A percentile compares a stretch with the other conserved stretches of the same genome.
Conservation (phyloP, 2,797 vertebrate genomes). For the Pantherophis vulpinus region DNA sequence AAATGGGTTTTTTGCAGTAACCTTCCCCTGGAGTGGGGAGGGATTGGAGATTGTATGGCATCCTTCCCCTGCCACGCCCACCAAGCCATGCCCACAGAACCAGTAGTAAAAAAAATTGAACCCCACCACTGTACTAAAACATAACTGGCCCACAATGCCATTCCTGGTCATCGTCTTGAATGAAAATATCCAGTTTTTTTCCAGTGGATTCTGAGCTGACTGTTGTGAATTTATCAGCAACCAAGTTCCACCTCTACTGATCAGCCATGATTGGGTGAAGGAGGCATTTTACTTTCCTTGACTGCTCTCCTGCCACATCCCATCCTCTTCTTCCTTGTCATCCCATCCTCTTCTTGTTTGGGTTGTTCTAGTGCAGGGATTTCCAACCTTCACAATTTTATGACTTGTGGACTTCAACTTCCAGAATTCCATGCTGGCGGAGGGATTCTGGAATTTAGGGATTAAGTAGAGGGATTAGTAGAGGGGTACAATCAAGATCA, state of each 20-base stretch:
- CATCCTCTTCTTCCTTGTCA: background rate
- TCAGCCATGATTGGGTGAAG: background rate
- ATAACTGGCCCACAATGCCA: background rate
- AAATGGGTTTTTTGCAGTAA: too few species aligned
- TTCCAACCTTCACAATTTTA: too few species aligned
- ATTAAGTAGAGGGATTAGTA: too few species aligned
- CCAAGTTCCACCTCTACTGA: background rate
- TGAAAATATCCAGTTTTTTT: background rate
- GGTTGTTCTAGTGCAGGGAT: background rate
- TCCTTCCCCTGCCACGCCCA: too few species aligned
- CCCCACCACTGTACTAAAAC: too few species aligned
- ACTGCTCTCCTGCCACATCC: too few species aligned
- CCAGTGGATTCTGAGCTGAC: background rate
- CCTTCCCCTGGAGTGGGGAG: too few species aligned
- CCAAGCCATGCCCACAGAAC: too few species aligned
- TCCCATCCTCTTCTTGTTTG: background rate
- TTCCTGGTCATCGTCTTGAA: background rate
- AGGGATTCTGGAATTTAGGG: background rate
- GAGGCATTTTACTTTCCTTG: too few species aligned
- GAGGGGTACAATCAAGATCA: too few species aligned
- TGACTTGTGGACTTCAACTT: background rate
- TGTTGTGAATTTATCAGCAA: background rate
- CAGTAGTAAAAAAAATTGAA: too few species aligned
- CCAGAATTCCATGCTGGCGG: background rate
- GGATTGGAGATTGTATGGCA: too few species aligned